Percentiles rank a stretch among this genome's conserved stretches.
phyloP scores from a whole-genome alignment of 37 sponge, comb jelly and placozoan species.

The Oopsacas minuta region DNA sequence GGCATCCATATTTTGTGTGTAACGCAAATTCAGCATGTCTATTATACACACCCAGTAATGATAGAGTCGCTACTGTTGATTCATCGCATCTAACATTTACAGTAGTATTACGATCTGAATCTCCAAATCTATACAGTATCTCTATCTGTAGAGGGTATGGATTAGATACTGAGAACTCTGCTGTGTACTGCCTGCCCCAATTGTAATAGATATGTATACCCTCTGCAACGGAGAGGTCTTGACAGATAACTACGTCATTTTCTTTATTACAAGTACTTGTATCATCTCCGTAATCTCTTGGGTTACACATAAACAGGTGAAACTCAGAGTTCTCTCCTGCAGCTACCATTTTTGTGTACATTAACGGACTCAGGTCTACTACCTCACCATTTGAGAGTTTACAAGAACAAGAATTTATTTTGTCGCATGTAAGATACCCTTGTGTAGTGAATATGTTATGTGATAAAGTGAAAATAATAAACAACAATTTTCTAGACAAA shows the following conservation, averaged over 20 bases:
- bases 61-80: neutral
- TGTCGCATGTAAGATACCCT: neutral
- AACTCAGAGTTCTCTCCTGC: neutral
- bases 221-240: neutral
- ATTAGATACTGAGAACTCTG: neutral
- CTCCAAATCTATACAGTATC: neutral
- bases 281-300: neutral
- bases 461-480: neutral
- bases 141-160: neutral
- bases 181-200: conserved; percentile 1
- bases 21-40: neutral
- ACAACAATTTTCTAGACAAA: neutral
- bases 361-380: neutral
- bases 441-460: neutral
- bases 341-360: neutral
- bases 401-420: neutral
- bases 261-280: neutral
- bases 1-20: neutral
- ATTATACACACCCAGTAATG: neutral
- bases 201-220: neutral
- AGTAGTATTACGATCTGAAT: neutral
- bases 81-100: neutral
- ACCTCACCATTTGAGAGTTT: neutral
- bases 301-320: neutral
- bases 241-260: conserved; percentile 5